phyloP scores from a whole-genome alignment of 2,797 vertebrate genomes.

The Tauraco hartlaubi region DNA sequence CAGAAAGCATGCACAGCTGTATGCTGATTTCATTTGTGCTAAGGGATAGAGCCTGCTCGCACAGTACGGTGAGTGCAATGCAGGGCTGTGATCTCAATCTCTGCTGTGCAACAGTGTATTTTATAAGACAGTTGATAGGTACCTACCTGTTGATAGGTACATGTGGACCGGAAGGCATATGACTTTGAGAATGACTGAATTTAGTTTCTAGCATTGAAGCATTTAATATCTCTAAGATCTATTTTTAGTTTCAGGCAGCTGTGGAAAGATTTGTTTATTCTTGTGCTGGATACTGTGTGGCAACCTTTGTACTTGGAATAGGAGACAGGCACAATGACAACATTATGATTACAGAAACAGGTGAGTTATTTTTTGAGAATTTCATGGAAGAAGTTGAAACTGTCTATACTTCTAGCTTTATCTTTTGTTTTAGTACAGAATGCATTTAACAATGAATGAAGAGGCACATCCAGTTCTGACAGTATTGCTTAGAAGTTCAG shows the following conservation, averaged over 20 bases:
- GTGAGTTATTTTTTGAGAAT: conserved; percentile 76
- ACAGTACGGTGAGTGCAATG: not conserved
- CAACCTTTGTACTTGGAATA: conserved; percentile 97
- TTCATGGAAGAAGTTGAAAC: not conserved
- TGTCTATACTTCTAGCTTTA: not conserved
- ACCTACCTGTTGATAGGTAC: not conserved
- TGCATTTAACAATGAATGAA: not conserved
- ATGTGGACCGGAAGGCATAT: not conserved
- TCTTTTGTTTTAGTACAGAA: not conserved
- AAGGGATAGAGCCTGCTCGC: not conserved
- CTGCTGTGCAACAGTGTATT: not conserved
- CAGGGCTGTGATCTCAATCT: not conserved
- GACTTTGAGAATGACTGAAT: not conserved
- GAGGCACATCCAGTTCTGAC: not conserved
- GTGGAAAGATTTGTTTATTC: conserved; percentile 96
- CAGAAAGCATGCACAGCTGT: not conserved
- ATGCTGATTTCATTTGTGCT: not conserved
- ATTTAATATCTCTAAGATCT: not conserved
- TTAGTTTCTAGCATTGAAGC: not conserved
- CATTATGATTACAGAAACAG: conserved; percentile 99
- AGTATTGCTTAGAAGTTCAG: not conserved
- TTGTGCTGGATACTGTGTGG: conserved; percentile 97
- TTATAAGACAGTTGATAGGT: not conserved
- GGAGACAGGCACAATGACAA: conserved; percentile 99
- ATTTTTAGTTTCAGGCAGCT: conserved; percentile 91